Base-by-base conservation (phyloP, 2,797 vertebrate genomes). In the Enteromius argenteus region DNA sequence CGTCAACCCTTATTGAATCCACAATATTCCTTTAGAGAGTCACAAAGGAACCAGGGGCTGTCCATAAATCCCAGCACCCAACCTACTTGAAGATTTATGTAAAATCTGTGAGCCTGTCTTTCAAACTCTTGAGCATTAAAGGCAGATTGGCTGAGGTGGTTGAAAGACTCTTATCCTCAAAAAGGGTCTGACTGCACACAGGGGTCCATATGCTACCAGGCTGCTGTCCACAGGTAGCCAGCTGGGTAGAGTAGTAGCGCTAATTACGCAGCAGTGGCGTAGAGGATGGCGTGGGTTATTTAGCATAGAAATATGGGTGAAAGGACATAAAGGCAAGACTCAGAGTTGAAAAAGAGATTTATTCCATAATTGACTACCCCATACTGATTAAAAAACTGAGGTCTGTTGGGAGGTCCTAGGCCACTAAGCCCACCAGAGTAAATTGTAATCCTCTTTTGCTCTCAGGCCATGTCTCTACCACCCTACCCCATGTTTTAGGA, bases 51-150 rank as follows among this genome's bases (percentile, higher is more conserved):
- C 30, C 9, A 11, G 30, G 27, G 67, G 66, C 17, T 23, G 60
- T 8, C 27, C 32, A 17, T 79, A 69, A 74, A 51, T 35, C 84
- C 51, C 15, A 60, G 21, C 56, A 73, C 66, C 84, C 85, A 74
- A 89, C 79, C 81, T 87, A 58, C 56, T 88, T 69, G 86, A 58
- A 87, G 85, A 85, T 92, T 92, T 92, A 94, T 90, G 91, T 64
- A 23, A 87, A 86, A 68, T 79, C 79, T 56, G 51, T 81, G 89
- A 75, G 91, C 90, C 92, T 91, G 90, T 80, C 86, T 83, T 84
- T 78, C 85, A 85, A 87, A 89, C 85, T 81, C 80, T 90, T 88
- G 92, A 89, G 89, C 86, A 90, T 88, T 90, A 91, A 91, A 87
- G 88, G 79, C 89, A 86, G 88, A 94, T 91, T 93, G 91, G 88